Percentiles rank a stretch among this genome's conserved stretches.
Conservation (phyloP, 1,140 invertebrate genomes). For the Drosophila sp. region DNA sequence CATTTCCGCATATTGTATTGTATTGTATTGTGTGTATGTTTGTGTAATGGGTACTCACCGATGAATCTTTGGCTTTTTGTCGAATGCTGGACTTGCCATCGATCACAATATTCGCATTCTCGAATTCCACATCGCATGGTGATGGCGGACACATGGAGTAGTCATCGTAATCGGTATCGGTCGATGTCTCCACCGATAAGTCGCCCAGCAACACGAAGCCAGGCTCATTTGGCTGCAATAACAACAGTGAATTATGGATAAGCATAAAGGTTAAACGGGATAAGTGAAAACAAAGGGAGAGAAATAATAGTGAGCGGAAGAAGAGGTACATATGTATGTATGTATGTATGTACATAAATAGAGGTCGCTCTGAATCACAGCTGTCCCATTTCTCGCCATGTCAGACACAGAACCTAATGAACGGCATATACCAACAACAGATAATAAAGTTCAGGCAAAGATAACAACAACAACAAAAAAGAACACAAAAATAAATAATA, state of each 20-base stretch:
- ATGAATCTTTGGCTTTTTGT: slow-evolving; percentile 86
- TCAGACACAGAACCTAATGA: slow-evolving; percentile 47
- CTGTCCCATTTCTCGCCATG: slow-evolving; percentile 52
- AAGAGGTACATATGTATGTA: not conserved
- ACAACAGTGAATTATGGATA: not conserved
- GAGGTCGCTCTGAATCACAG: slow-evolving; percentile 38
- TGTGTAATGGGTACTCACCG: slow-evolving; percentile 61
- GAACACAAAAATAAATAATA: slow-evolving; percentile 31
- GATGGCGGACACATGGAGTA: slow-evolving; percentile 89
- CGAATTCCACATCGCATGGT: slow-evolving; percentile 92
- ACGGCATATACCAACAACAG: slow-evolving; percentile 54
- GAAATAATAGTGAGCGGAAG: not conserved
- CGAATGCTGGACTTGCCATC: slow-evolving; percentile 92
- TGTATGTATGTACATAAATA: not conserved
- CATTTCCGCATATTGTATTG: slow-evolving; percentile 3
- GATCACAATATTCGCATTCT: slow-evolving; percentile 95
- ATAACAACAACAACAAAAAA: slow-evolving; percentile 33
- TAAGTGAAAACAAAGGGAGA: slow-evolving; percentile 17
- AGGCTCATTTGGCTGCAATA: slow-evolving; percentile 88
- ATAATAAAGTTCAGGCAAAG: slow-evolving; percentile 62
- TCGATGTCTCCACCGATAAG: slow-evolving; percentile 87
- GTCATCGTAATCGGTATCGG: slow-evolving; percentile 87
- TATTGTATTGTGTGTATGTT: too few species aligned
- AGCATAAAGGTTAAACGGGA: slow-evolving; percentile 8
- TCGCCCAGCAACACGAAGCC: slow-evolving; percentile 87